These are phyloP conservation scores for Pachyuromys duprasi DNA, from an alignment of 2,797 vertebrate species.

Conservation along the genomic window DNA sequence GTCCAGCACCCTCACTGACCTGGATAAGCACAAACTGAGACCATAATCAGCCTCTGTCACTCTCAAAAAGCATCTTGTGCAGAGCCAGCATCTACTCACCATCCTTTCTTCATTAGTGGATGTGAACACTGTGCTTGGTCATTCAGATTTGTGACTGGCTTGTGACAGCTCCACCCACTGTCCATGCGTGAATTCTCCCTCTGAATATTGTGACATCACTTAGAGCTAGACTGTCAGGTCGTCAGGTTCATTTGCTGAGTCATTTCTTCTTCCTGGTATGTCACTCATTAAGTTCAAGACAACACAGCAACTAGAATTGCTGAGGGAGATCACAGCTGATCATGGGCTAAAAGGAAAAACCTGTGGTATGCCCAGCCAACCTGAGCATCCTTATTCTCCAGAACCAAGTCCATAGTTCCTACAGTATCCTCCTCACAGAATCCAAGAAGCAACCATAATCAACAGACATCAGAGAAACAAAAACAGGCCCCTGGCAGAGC, in stretches of 20 bases:
- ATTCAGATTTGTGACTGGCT: not conserved
- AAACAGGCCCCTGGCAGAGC: not conserved
- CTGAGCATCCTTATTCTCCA: not conserved
- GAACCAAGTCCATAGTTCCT: not conserved
- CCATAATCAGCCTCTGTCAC: not conserved
- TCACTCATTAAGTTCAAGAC: not conserved
- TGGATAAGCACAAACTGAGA: not conserved
- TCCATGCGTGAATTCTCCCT: not conserved
- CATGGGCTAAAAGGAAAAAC: not conserved
- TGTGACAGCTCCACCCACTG: not conserved
- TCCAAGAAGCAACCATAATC: not conserved
- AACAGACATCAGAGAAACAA: not conserved
- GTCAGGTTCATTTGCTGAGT: not conserved
- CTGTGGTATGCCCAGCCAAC: not conserved
- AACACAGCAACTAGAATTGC: not conserved
- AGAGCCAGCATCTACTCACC: not conserved
- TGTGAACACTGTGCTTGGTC: not conserved
- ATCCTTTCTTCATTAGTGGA: not conserved
- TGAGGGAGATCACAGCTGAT: not conserved
- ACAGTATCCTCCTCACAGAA: not conserved
- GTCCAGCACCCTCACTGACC: not conserved
- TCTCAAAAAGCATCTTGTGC: not conserved
- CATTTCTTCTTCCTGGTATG: not conserved
- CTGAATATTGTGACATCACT: not conserved
- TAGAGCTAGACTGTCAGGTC: not conserved